phyloP scores from a whole-genome alignment of 2,888 invertebrate genomes.

The Pandemis corylana region DNA sequence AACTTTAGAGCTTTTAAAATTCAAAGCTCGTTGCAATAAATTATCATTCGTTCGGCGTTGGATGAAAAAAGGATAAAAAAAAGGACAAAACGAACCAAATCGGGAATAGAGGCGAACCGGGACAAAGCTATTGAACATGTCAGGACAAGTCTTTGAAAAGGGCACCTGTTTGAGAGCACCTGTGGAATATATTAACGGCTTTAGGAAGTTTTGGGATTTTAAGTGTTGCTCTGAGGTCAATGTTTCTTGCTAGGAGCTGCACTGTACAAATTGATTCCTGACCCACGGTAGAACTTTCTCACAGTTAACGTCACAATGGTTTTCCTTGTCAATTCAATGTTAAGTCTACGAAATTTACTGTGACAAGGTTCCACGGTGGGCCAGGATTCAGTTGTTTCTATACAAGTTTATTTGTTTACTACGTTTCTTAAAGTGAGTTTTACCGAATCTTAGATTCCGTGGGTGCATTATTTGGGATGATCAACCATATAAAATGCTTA shows the following conservation, averaged over 20 bases:
- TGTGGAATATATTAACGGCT: slow-evolving; percentile 71
- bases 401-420: too few species aligned
- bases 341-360: too few species aligned
- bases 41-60: slow-evolving; percentile 65
- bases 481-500: too few species aligned
- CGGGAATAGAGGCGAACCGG: slow-evolving; percentile 65
- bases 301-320: too few species aligned
- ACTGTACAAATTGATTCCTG: too few species aligned
- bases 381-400: too few species aligned
- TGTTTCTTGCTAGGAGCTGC: not conserved
- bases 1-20: slow-evolving; percentile 50
- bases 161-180: slow-evolving; percentile 78
- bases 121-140: slow-evolving; percentile 77
- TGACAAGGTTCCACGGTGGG: too few species aligned
- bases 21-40: slow-evolving; percentile 67
- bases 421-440: too few species aligned
- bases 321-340: too few species aligned
- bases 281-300: too few species aligned
- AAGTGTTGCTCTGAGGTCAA: slow-evolving; percentile 45
- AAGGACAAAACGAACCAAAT: slow-evolving; percentile 64
- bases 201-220: slow-evolving; percentile 46
- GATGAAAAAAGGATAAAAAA: slow-evolving; percentile 55
- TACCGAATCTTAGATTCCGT: too few species aligned
- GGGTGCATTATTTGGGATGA: too few species aligned
- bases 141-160: slow-evolving; percentile 66